phyloP scores from a whole-genome alignment of 2,797 vertebrate species.

The Oreochromis grahami region DNA sequence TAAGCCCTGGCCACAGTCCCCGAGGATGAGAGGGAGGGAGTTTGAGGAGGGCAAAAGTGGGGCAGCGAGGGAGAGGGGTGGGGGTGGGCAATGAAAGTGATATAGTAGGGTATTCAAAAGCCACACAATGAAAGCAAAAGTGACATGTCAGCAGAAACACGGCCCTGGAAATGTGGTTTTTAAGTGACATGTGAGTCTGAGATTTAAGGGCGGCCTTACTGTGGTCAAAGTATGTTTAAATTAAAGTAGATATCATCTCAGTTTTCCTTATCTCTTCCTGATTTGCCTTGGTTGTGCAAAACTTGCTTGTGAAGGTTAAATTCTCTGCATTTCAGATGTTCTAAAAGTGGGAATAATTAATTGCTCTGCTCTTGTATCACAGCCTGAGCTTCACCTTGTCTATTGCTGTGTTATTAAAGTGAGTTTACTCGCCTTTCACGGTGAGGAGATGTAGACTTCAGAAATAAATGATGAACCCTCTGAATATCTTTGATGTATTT shows the following conservation, averaged over 20 bases:
- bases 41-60: conserved; percentile 29
- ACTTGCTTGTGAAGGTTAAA: background rate
- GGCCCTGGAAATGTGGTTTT: conserved; percentile 6
- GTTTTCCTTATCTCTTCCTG: background rate
- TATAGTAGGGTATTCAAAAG: conserved; percentile 15
- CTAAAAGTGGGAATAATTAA: background rate
- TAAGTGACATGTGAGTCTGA: background rate
- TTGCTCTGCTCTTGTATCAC: too few species aligned
- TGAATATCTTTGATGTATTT: conserved; percentile 11
- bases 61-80: background rate
- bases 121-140: conserved; percentile 17
- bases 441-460: background rate
- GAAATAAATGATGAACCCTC: background rate
- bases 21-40: conserved; percentile 32
- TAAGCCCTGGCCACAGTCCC: conserved; percentile 52
- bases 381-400: background rate
- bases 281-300: background rate
- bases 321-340: background rate
- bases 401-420: background rate
- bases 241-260: background rate
- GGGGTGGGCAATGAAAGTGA: conserved; percentile 13
- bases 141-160: conserved; percentile 37
- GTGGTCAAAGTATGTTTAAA: background rate
- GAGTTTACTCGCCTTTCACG: background rate
- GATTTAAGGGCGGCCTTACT: background rate